These are phyloP conservation scores for Rutilus rutilus DNA, from an alignment of 2,113 vertebrate species.

Conservation along the genomic window DNA sequence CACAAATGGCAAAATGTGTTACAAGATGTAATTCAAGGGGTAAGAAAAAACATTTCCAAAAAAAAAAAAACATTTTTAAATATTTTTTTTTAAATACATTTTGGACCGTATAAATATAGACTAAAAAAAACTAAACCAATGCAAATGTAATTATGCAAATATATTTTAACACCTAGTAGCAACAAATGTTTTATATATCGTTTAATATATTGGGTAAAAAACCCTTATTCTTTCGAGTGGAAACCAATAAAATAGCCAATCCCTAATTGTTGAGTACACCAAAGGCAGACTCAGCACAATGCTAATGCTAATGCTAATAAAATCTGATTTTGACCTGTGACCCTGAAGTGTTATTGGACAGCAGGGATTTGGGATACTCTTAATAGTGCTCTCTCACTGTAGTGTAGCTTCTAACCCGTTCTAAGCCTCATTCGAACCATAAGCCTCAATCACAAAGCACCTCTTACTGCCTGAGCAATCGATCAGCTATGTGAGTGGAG, in stretches of 20 bases:
- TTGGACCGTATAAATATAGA: too few relatives aligned
- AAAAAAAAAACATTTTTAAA: background rate
- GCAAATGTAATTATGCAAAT: too few relatives aligned
- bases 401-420: background rate
- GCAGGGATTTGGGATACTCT: background rate
- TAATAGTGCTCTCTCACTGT: background rate
- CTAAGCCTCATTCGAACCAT: conserved; percentile 21
- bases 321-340: conserved; percentile 1
- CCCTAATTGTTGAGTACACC: background rate
- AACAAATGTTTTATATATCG: too few relatives aligned
- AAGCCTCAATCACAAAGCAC: conserved; percentile 43
- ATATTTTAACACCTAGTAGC: too few relatives aligned
- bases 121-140: too few relatives aligned
- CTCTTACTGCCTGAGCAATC: conserved; percentile 14
- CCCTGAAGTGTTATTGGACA: conserved; percentile 2
- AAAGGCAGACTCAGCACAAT: conserved; percentile 15
- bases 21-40: too few relatives aligned
- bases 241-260: background rate
- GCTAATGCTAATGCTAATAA: conserved; percentile 19
- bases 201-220: background rate
- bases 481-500: background rate
- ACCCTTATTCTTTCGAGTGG: background rate
- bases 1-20: too few relatives aligned
- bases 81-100: too few relatives aligned
- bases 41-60: too few relatives aligned